Base-by-base conservation (phyloP, 1,140 invertebrate species). In the Temnothorax curvispinosus region DNA sequence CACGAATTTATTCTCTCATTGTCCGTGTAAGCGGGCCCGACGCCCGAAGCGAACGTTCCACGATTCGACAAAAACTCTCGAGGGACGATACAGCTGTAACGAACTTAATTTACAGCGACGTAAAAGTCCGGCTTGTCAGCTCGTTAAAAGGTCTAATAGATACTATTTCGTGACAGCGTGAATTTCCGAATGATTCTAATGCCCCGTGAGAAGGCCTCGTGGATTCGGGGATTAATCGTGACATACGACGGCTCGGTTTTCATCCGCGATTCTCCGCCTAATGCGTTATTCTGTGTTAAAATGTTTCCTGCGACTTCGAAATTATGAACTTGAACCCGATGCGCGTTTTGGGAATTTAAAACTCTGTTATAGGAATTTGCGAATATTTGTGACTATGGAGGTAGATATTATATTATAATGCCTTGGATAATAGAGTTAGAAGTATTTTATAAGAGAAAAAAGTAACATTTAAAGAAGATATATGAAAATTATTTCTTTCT, bases 51-150 rank as follows among this genome's bases (percentile, higher is more conserved):
- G 47, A 1, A n/a, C n/a, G 65, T 13, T 47, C n/a, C 62, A 27
- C 38, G 54, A 74, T 47, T 54, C 44, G 62, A 13, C 35, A 56
- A 67, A 86, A 76, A 86, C 44, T 27, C n/a, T 64, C 38, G 41
- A 38, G 65, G 41, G 38, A 58, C 62, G 62, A 67, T 85, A 75
- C 50, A 74, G 86, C 86, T 85, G 80, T 69, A 76, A 86, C 86
- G 67, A 86, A 72, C 35, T 41, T 64, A 86, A 88, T 88, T 88
- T 88, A 86, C 82, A 86, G 9, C 38, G 32, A 56, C 71, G 35
- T 87, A 82, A 71, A 77, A 69, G 62, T 67, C 27, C 62, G 21
- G 47, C 41, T 50, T 86, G 87, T 67, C 52, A 69, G 71, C 35
- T 88, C 82, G 72, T 88, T 88, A 86, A 86, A 69, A 27, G 11